These are phyloP conservation scores for Sceloporus undulatus DNA, from an alignment of 2,113 vertebrate genomes.

Conservation along the genomic window DNA sequence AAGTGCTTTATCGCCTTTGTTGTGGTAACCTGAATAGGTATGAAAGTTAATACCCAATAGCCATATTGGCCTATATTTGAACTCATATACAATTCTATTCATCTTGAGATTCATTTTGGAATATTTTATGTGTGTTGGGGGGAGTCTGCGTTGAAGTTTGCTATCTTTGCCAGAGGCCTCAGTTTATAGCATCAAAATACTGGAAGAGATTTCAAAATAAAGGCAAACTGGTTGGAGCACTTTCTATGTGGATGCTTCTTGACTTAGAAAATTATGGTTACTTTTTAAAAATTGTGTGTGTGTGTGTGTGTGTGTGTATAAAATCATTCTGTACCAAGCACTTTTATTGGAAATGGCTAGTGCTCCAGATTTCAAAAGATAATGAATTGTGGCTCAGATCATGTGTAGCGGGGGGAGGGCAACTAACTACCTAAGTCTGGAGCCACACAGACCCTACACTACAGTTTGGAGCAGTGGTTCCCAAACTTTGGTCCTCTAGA, in stretches of 20 bases:
- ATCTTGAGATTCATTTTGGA: background rate
- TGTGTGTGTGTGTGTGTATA: no score
- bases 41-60: background rate
- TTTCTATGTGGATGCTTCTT: background rate
- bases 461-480: no score
- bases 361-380: background rate
- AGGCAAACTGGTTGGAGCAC: constrained; percentile 7
- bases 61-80: background rate
- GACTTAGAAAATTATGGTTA: background rate
- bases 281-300: background rate
- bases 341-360: background rate
- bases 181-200: background rate
- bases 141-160: background rate
- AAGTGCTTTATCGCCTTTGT: background rate
- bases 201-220: background rate
- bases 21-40: background rate
- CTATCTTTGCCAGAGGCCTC: background rate
- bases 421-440: no score
- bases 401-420: background rate
- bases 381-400: background rate
- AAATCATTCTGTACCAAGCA: background rate
- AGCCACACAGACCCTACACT: no score
- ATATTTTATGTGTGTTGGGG: background rate
- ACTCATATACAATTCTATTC: constrained; percentile 7
- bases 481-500: no score